phyloP scores from a whole-genome alignment of 2,888 invertebrate species.

The Apocheima hispidaria region DNA sequence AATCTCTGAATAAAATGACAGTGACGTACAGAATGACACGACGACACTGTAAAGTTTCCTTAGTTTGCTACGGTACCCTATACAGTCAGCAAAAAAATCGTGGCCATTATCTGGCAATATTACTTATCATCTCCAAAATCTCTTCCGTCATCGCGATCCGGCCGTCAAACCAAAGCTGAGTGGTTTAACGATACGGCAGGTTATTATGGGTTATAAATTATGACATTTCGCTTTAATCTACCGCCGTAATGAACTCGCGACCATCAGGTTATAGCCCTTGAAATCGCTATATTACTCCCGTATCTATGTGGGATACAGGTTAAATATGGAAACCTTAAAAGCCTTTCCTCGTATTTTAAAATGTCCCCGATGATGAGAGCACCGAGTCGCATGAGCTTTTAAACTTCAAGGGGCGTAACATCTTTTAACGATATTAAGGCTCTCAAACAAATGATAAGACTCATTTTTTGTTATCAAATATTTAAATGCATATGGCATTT shows the following conservation, averaged over 20 bases:
- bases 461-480: background rate
- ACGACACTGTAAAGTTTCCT: no score
- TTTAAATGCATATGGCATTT: no score
- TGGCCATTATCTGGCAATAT: background rate
- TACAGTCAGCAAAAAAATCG: background rate
- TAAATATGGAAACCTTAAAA: constrained; percentile 1
- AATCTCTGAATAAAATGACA: no score
- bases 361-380: background rate
- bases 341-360: constrained; percentile 7
- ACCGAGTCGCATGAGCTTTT: background rate
- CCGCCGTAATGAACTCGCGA: constrained; percentile 18
- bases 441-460: background rate
- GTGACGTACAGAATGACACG: no score
- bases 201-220: constrained; percentile 24
- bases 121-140: constrained; percentile 11
- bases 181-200: constrained; percentile 22
- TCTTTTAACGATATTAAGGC: background rate
- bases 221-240: constrained; percentile 30
- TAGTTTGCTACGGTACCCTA: no score
- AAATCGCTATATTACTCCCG: constrained; percentile 13
- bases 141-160: constrained; percentile 4
- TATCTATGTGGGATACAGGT: constrained; percentile 12
- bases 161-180: constrained; percentile 19
- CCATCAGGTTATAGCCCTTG: constrained; percentile 24
- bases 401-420: background rate